A percentile compares a stretch with the other conserved stretches of the same genome.
phyloP scores from a whole-genome alignment of 2,797 vertebrate species.

The Xiphophorus birchmanni region DNA sequence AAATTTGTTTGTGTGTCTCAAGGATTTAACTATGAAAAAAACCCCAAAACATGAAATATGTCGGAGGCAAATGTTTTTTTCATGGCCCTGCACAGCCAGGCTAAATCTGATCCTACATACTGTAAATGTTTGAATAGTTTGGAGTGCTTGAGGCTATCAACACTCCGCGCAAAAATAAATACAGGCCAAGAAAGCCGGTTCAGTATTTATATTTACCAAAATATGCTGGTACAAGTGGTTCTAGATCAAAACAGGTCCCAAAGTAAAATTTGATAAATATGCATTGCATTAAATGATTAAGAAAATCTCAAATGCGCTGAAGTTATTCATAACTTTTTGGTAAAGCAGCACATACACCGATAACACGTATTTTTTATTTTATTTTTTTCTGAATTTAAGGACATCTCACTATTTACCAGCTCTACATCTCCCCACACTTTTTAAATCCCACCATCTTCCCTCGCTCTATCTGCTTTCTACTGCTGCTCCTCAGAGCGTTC shows the following conservation, averaged over 20 bases:
- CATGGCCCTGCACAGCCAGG: background rate
- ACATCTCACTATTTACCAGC: slow-evolving; percentile 47
- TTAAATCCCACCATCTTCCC: slow-evolving; percentile 49
- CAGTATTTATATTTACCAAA: slow-evolving; percentile 9
- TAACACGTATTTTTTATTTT: background rate
- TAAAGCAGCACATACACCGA: slow-evolving; percentile 3
- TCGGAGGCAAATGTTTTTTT: background rate
- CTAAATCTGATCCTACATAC: background rate
- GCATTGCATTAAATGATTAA: slow-evolving; percentile 22
- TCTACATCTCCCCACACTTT: slow-evolving; percentile 28
- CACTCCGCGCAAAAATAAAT: background rate
- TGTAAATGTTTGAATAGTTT: background rate
- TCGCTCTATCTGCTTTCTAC: slow-evolving; percentile 39
- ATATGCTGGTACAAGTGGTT: background rate
- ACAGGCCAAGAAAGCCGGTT: background rate
- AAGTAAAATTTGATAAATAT: slow-evolving; percentile 15
- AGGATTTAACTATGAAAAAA: background rate
- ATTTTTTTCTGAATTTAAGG: slow-evolving; percentile 18
- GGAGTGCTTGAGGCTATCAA: background rate
- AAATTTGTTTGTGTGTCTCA: background rate
- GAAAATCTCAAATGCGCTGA: slow-evolving; percentile 3
- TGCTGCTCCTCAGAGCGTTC: slow-evolving; percentile 74
- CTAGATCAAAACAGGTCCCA: background rate
- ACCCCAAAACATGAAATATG: background rate
- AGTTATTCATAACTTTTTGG: background rate